Percentiles rank a stretch among this genome's conserved stretches.
phyloP scores from a whole-genome alignment of 2,113 vertebrate species.

The Lates calcarifer region DNA sequence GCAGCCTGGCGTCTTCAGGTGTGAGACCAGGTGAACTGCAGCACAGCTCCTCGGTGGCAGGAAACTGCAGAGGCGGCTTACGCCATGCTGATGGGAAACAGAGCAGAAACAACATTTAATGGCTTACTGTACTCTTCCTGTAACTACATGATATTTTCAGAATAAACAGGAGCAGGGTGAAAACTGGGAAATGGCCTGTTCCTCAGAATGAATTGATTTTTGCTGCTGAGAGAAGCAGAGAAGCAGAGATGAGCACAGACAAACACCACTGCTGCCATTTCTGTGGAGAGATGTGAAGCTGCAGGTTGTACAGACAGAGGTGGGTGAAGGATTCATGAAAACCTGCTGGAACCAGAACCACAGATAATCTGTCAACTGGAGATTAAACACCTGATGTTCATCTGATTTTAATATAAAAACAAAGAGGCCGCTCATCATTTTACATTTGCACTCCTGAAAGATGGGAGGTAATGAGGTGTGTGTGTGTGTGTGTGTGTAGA shows the following conservation, averaged over 20 bases:
- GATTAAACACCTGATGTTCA: not conserved
- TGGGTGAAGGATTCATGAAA: no score
- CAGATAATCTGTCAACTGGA: no score
- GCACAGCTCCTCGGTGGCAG: not conserved
- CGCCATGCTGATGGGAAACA: constrained; percentile 64
- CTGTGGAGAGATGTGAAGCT: not conserved
- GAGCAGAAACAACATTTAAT: not conserved
- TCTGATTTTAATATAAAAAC: no score
- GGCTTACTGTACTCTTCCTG: no score
- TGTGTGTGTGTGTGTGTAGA: no score
- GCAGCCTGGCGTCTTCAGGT: not conserved
- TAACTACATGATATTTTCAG: not conserved
- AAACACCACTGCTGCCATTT: not conserved
- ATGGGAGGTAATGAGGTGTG: no score
- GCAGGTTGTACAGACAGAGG: no score
- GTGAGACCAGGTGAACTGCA: not conserved
- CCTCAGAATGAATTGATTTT: not conserved
- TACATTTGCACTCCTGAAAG: no score
- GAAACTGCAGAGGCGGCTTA: not conserved
- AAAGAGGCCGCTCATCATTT: no score
- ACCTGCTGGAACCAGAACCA: no score
- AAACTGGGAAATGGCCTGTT: not conserved
- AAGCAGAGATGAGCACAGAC: not conserved
- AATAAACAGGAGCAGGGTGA: not conserved
- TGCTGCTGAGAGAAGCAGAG: not conserved